Base-by-base conservation (phyloP, 1,140 invertebrate genomes). In the Acyrthosiphon pisum region DNA sequence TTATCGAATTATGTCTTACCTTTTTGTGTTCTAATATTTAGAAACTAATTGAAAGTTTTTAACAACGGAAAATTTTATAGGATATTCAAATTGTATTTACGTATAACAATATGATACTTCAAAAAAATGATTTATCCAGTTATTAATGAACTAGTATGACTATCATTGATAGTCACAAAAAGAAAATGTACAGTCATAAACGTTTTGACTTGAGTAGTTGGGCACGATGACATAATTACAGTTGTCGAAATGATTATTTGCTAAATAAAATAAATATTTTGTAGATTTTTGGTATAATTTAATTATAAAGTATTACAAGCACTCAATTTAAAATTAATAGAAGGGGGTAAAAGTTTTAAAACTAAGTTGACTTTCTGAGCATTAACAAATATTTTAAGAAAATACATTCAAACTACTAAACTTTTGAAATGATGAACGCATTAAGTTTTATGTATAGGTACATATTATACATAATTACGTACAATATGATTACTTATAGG, bases 271-370 rank as follows among this genome's bases (percentile, higher is more conserved):
- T 76, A n/a, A n/a, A 76, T 76, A n/a, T n/a, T 76, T 76, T 76
- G 11, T n/a, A n/a, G 30, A 76, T 76, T 76, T 76, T 76, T 76
- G 14, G 14, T 76, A 76, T 76, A 20, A 76, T 76, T 76, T 76
- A 76, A 76, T 76, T n/a, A n/a, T 76, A 76, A n/a, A 76, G 30
- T 76, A 76, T 76, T 76, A 76, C n/a, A 76, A 76, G 14, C n/a
- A 76, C 30, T 76, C 14, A 76, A n/a, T n/a, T 76, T 76, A 76
- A 76, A 76, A 35, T 6, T 76, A 76, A 76, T 76, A 76, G 6
- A 76, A 35, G 60, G 30, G n/a, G n/a, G 14, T 76, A 76, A 76
- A 35, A 76, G 60, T 76, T 76, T n/a, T 76, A 76, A n/a, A 76
- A 76, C 30, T n/a, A n/a, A 76, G 30, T 76, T 76, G 60, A 37